A percentile compares a stretch with the other conserved stretches of the same genome.
These are phyloP conservation scores for Romanogobio albipinnatus DNA, from an alignment of 2,113 vertebrate species.

Conservation along the genomic window DNA sequence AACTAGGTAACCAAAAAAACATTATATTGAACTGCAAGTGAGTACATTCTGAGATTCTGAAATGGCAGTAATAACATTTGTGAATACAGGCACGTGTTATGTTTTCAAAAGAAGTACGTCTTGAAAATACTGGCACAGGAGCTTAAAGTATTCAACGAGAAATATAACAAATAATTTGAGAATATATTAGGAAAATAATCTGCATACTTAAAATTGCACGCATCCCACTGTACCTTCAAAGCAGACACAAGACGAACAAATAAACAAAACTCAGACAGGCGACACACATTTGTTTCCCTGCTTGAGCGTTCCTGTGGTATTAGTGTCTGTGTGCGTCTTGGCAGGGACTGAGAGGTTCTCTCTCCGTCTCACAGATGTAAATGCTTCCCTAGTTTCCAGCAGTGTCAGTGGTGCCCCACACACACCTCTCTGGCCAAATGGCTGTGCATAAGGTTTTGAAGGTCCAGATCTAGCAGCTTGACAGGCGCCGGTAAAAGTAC, in stretches of 20 bases:
- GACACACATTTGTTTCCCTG: conserved; percentile 62
- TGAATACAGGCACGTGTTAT: conserved; percentile 28
- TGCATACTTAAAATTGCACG: conserved; percentile 68
- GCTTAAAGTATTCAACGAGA: conserved; percentile 67
- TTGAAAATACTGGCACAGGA: conserved; percentile 64
- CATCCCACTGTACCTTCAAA: conserved; percentile 62
- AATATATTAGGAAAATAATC: conserved; percentile 60
- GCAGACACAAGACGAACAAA: conserved; percentile 62
- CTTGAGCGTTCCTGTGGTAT: conserved; percentile 52
- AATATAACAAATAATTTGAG: conserved; percentile 62
- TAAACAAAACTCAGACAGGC: conserved; percentile 58
- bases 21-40: not conserved
- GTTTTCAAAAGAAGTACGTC: conserved; percentile 57
- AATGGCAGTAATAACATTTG: conserved; percentile 62
- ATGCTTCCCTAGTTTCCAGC: conserved; percentile 65
- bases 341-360: conserved; percentile 66
- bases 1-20: conserved; percentile 8
- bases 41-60: conserved; percentile 50
- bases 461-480: conserved; percentile 82
- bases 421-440: conserved; percentile 67
- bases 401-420: conserved; percentile 49
- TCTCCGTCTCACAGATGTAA: conserved; percentile 33
- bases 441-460: conserved; percentile 65
- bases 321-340: conserved; percentile 68
- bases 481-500: conserved; percentile 96